Conservation (phyloP, 2,888 invertebrate genomes). For the Mamestra brassicae region DNA sequence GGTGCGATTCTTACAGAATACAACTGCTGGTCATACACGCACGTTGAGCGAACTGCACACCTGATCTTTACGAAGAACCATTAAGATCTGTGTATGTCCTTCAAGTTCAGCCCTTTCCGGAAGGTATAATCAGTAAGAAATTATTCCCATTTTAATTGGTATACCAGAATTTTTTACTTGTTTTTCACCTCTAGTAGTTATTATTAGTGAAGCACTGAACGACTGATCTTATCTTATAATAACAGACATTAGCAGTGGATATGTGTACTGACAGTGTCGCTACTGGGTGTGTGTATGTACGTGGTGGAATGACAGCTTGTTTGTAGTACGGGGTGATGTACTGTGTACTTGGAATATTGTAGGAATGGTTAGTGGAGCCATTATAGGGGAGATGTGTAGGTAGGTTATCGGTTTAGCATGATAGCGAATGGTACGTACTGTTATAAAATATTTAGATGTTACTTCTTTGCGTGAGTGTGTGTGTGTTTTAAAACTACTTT, state of each 20-base stretch:
- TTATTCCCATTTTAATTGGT: too few relatives aligned
- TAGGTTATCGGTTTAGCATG: neutral
- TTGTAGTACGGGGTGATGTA: neutral
- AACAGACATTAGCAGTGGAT: constrained; percentile 10
- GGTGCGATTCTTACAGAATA: too few relatives aligned
- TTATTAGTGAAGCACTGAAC: neutral
- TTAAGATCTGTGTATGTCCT: too few relatives aligned
- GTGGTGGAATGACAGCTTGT: constrained; percentile 9
- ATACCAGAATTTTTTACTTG: neutral
- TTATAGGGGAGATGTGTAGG: neutral
- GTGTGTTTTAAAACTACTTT: too few relatives aligned
- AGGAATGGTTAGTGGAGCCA: neutral
- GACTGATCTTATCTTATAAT: constrained; percentile 31
- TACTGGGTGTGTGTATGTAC: neutral
- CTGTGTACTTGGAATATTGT: constrained; percentile 5
- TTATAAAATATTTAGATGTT: too few relatives aligned
- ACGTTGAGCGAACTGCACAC: too few relatives aligned
- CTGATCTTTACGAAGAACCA: too few relatives aligned
- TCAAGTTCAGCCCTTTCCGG: neutral
- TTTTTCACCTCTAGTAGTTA: neutral
- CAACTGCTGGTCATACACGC: too few relatives aligned
- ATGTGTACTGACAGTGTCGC: neutral
- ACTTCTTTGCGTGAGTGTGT: too few relatives aligned
- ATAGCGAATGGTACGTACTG: neutral
- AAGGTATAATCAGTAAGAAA: neutral